Evolutionary conservation across 2,888 invertebrate species (phyloP), one percentile per base, ranked within the genome.

Genomic region (Phyto melanocephala): DNA sequence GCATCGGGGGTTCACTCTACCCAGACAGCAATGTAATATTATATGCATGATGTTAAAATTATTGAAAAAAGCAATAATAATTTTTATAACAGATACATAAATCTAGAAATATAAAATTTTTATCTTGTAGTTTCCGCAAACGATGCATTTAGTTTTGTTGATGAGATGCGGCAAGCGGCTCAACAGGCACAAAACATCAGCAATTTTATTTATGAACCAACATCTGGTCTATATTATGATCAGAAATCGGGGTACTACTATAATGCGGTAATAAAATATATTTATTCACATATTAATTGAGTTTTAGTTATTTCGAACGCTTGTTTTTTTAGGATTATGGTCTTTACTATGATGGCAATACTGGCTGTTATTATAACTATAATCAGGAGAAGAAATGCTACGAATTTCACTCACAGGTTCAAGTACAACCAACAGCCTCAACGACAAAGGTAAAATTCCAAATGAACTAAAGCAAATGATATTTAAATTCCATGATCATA

Each of bases 221-320:
- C 95, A 2, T 95, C 96, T 24, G 97, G 97, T 85, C 93, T 97
- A 92, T 97, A 97, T 91, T 97, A 97, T 90, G 96, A 97, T 91
- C 95, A 95, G 86, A 95, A 94, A 87, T 95, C 96, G 85, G 97
- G 97, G 82, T 97, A 96, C 92, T 97, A 97, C 92, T 97, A 97
- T 89, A 96, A 97, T 92, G 94, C 96, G 86, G 97, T 96, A 93
- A 92, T 93, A 92, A 47, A 17, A 40, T 11, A 1, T 24, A 54
- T 83, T 86, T 77, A 76, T 74, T 63, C 71, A 42, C 67, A 52
- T 65, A 56, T 15, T 54, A 17, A 11, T 24, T 37, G 8, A 47
- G 20, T 58, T 4, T 60, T 68, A 24, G n/a, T 13, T 20, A 5
- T 42, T 33, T 45, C 1, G 3, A 11, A 37, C n/a, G 54, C 54